phyloP scores from a whole-genome alignment of 2,113 vertebrate genomes.

The Erythrolamprus reginae region DNA sequence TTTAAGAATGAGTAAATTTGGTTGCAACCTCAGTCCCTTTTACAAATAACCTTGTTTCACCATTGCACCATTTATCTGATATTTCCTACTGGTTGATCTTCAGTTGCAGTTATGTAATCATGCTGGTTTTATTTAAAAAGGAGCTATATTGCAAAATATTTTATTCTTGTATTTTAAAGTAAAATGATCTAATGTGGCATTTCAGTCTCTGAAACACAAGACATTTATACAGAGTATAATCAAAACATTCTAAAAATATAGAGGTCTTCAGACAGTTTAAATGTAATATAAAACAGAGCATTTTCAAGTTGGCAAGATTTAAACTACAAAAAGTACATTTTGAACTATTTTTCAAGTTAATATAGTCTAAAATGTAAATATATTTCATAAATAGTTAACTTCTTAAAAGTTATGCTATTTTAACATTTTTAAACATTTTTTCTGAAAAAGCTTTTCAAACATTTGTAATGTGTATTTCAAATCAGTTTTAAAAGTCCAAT shows the following conservation, averaged over 20 bases:
- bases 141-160: not conserved
- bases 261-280: not conserved
- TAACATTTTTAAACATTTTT: not conserved
- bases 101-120: not conserved
- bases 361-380: not conserved
- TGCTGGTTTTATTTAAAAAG: conserved; percentile 6
- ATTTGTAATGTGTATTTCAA: not conserved
- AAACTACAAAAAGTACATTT: not conserved
- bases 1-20: not conserved
- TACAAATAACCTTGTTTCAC: not conserved
- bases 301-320: not conserved
- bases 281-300: not conserved
- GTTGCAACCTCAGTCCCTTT: not conserved
- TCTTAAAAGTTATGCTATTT: not conserved
- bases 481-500: not conserved
- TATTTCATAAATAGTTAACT: not conserved
- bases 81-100: not conserved
- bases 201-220: not conserved
- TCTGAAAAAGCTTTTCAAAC: not conserved
- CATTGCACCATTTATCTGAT: not conserved
- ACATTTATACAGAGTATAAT: not conserved
- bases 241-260: not conserved
- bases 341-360: not conserved
- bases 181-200: not conserved
- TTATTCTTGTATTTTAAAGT: not conserved